Conservation (phyloP, 2,888 invertebrate genomes). For the Drosophila phalerata region DNA sequence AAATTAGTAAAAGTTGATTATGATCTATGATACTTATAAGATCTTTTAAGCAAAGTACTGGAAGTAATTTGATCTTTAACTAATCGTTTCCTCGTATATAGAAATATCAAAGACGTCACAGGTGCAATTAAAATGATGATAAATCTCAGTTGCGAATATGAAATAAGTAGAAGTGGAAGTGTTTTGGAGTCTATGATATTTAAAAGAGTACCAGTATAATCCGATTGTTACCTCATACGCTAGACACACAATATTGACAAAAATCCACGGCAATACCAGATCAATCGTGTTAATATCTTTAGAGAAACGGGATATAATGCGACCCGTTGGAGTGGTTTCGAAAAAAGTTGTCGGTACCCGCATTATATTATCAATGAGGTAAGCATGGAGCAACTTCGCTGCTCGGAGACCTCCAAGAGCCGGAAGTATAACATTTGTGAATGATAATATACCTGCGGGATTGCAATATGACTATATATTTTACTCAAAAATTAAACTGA, state of each 20-base stretch:
- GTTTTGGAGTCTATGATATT: slow-evolving; percentile 12
- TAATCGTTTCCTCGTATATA: slow-evolving; percentile 86
- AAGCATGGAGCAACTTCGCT: slow-evolving; percentile 84
- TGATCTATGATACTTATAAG: slow-evolving; percentile 4
- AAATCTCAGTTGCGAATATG: slow-evolving; percentile 11
- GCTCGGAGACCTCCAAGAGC: slow-evolving; percentile 85
- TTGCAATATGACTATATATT: slow-evolving; percentile 8
- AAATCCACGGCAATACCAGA: slow-evolving; percentile 84
- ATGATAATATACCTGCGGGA: slow-evolving; percentile 22
- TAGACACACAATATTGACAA: slow-evolving; percentile 87
- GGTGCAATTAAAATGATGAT: slow-evolving; percentile 8
- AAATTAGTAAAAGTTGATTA: background rate
- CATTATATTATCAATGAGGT: slow-evolving; percentile 86
- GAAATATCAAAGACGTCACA: background rate
- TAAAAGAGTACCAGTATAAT: background rate
- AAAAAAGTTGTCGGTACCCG: slow-evolving; percentile 87
- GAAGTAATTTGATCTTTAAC: background rate
- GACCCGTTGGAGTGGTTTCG: slow-evolving; percentile 88
- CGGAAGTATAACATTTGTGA: slow-evolving; percentile 15
- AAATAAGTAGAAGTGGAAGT: background rate
- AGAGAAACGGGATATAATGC: slow-evolving; percentile 87
- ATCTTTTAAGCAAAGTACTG: background rate
- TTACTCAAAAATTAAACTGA: background rate
- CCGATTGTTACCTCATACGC: slow-evolving; percentile 86
- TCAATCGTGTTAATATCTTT: slow-evolving; percentile 86